Evolutionary conservation across 2,113 vertebrate genomes (phyloP).

Genomic region (Conger conger): DNA sequence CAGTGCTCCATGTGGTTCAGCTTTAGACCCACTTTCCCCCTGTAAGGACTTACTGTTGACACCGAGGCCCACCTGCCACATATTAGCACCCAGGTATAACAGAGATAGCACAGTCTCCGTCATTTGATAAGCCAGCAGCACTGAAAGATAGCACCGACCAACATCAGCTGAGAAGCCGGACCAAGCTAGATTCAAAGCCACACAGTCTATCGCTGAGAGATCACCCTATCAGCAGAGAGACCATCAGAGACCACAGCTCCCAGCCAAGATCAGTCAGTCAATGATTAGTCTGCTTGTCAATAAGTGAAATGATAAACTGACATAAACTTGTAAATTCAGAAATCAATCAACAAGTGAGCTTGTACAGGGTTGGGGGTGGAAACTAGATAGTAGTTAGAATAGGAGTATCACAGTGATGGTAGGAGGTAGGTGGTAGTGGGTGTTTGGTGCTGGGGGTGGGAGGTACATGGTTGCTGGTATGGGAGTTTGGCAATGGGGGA

Average conservation of each 20-base stretch:
- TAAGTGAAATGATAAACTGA: neutral
- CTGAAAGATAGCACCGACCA: neutral
- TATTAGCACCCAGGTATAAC: slow-evolving; percentile 67
- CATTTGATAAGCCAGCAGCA: neutral
- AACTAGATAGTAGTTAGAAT: no score
- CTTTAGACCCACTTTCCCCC: slow-evolving; percentile 96
- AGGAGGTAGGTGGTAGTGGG: no score
- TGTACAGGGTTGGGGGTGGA: no score
- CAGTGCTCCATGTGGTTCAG: slow-evolving; percentile 91
- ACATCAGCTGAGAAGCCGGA: neutral
- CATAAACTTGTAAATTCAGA: no score
- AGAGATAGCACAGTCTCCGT: neutral
- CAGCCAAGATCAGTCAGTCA: neutral
- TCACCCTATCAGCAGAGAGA: slow-evolving; percentile 68
- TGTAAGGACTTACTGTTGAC: slow-evolving; percentile 85
- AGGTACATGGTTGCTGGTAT: no score
- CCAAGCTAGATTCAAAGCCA: slow-evolving; percentile 32
- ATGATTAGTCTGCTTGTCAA: neutral
- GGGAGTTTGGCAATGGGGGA: no score
- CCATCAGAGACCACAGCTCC: slow-evolving; percentile 34
- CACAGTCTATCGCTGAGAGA: slow-evolving; percentile 57
- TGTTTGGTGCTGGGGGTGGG: no score
- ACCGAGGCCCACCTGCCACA: slow-evolving; percentile 84
- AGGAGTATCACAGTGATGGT: no score
- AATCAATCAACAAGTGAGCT: no score